A percentile compares a stretch with the other conserved stretches of the same genome.
phyloP scores from a whole-genome alignment of 1,140 invertebrate species.

The Drosophila tristis region DNA sequence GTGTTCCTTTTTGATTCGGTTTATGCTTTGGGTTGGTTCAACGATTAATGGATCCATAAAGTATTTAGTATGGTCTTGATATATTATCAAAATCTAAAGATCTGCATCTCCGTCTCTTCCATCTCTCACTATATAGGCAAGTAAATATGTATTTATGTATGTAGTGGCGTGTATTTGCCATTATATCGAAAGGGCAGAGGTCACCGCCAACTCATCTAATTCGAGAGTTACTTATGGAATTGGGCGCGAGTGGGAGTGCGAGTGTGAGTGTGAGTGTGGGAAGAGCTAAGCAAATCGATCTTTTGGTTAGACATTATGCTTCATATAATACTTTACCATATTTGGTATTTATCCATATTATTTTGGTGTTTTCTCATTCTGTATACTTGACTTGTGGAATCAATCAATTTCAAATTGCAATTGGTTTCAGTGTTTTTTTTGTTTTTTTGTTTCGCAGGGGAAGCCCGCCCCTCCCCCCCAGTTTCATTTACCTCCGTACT shows the following conservation, averaged over 20 bases:
- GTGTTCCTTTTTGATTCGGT: conserved; percentile 49
- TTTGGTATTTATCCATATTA: conserved; percentile 6
- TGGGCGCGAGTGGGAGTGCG: too few species aligned
- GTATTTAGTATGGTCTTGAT: conserved; percentile 38
- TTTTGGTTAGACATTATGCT: conserved; percentile 15
- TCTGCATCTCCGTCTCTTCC: conserved; percentile 4
- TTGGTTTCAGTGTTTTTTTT: conserved; percentile 1
- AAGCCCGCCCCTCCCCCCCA: background rate
- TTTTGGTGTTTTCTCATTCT: conserved; percentile 3
- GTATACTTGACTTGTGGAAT: background rate
- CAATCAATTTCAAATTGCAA: background rate
- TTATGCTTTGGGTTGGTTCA: conserved; percentile 27
- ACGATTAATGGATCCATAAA: conserved; percentile 37
- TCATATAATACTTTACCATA: conserved; percentile 34
- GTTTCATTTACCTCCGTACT: conserved; percentile 22
- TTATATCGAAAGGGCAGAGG: background rate
- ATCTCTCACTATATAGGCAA: conserved; percentile 2
- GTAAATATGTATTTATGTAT: conserved; percentile 26
- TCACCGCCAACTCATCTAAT: too few species aligned
- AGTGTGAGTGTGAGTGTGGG: conserved; percentile 1
- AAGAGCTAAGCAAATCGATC: conserved; percentile 24
- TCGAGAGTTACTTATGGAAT: conserved; percentile 5
- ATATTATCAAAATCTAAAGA: conserved; percentile 48
- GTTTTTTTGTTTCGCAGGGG: background rate
- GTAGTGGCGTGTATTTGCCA: conserved; percentile 10